Evolutionary conservation across 2,888 invertebrate species (phyloP).

Genomic region (Meandrusa payeni): DNA sequence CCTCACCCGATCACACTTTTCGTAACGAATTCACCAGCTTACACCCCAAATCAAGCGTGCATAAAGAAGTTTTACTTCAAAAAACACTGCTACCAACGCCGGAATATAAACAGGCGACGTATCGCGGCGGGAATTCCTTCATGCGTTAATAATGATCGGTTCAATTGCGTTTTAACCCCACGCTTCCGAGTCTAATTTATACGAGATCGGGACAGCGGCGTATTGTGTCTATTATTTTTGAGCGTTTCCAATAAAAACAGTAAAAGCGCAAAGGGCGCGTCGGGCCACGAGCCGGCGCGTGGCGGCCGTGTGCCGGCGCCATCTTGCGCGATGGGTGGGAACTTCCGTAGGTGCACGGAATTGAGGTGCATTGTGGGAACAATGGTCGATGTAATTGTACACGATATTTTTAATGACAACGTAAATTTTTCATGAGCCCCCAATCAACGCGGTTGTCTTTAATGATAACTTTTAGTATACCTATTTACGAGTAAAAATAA

Average conservation of each 20-base stretch:
- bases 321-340: slow-evolving; percentile 72
- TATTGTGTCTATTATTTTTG: slow-evolving; percentile 69
- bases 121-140: slow-evolving; percentile 27
- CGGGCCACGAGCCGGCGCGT: slow-evolving; percentile 52
- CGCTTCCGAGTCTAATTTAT: slow-evolving; percentile 66
- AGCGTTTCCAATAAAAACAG: slow-evolving; percentile 74
- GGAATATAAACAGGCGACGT: no score
- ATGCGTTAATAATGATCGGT: slow-evolving; percentile 66
- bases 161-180: slow-evolving; percentile 76
- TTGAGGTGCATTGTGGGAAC: slow-evolving; percentile 58
- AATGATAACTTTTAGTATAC: no score
- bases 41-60: no score
- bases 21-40: no score
- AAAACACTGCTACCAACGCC: no score
- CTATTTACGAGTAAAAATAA: no score
- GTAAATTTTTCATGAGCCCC: slow-evolving; percentile 19
- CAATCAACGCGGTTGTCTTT: no score
- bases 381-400: slow-evolving; percentile 44
- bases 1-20: no score
- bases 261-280: slow-evolving; percentile 53
- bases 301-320: slow-evolving; percentile 50
- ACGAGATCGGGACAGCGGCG: slow-evolving; percentile 60
- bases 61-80: no score
- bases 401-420: slow-evolving; percentile 23
- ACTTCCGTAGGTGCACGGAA: slow-evolving; percentile 65